These are phyloP conservation scores for Anguilla marmorata DNA, from an alignment of 2,797 vertebrate species.

Conservation along the genomic window DNA sequence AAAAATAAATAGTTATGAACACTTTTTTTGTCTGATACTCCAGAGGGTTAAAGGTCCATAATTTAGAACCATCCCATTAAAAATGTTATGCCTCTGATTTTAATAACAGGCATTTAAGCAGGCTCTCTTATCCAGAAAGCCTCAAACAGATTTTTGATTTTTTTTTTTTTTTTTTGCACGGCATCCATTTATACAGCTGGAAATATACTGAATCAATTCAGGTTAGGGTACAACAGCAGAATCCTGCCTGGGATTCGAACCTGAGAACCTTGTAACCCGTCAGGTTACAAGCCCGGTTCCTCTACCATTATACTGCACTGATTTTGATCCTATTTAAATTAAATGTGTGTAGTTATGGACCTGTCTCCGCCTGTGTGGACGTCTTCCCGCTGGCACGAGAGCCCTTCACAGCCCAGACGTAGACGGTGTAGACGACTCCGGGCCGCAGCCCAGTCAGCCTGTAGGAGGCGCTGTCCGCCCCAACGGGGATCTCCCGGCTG, in stretches of 20 bases:
- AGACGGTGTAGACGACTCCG: constrained; percentile 68
- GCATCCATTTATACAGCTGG: background rate
- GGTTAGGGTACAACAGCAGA: background rate
- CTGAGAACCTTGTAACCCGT: background rate
- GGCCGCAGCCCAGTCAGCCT: constrained; percentile 69
- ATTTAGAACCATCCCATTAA: background rate
- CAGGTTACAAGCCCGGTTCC: background rate
- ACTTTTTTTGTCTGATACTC: background rate
- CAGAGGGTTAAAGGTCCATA: background rate
- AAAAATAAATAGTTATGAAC: background rate
- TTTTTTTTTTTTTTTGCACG: too few relatives aligned
- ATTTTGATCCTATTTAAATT: background rate
- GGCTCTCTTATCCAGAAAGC: background rate
- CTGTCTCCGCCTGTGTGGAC: constrained; percentile 71
- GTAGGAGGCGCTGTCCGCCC: constrained; percentile 61
- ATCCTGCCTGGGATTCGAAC: background rate
- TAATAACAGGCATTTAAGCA: background rate
- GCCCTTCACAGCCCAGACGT: constrained; percentile 76
- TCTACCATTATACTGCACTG: background rate
- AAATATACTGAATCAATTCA: too few relatives aligned
- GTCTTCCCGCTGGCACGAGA: constrained; percentile 69
- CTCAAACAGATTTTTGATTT: background rate
- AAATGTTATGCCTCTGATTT: background rate
- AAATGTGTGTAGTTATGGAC: constrained; percentile 55
- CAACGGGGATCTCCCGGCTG: constrained; percentile 62